Evolutionary conservation across 1,140 invertebrate genomes (phyloP).

Genomic region (Popillia japonica): DNA sequence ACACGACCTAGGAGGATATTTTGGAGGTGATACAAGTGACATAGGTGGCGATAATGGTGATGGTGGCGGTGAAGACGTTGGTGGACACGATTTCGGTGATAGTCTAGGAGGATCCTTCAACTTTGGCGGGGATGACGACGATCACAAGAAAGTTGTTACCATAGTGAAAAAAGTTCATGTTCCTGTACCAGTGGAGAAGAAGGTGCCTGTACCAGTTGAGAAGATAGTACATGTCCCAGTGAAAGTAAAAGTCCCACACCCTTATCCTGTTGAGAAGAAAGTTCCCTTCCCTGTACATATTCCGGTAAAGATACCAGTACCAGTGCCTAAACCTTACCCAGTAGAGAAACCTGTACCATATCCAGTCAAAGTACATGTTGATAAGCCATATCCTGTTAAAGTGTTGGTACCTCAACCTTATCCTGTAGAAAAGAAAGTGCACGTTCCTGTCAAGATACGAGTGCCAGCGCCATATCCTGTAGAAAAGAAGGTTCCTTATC

Average conservation of each 20-base stretch:
- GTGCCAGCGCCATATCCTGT: conserved; percentile 72
- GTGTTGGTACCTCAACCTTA: conserved; percentile 73
- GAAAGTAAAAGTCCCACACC: conserved; percentile 65
- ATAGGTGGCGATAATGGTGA: conserved; percentile 50
- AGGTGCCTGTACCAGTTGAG: conserved; percentile 60
- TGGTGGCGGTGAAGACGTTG: conserved; percentile 59
- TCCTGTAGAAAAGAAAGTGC: conserved; percentile 72
- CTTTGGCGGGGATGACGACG: conserved; percentile 56
- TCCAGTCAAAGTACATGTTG: conserved; percentile 75
- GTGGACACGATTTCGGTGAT: conserved; percentile 42
- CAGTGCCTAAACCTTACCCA: conserved; percentile 73
- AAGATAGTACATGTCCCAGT: conserved; percentile 72
- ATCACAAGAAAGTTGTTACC: conserved; percentile 76
- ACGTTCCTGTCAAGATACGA: conserved; percentile 69
- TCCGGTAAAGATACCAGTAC: conserved; percentile 67
- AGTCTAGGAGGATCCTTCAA: conserved; percentile 40
- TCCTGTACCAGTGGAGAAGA: conserved; percentile 57
- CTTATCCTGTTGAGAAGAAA: conserved; percentile 77
- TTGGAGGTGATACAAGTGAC: conserved; percentile 57
- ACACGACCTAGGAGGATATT: conserved; percentile 56
- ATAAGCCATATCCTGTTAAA: conserved; percentile 71
- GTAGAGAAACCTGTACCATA: conserved; percentile 77
- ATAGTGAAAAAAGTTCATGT: conserved; percentile 73
- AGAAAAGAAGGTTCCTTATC: conserved; percentile 70
- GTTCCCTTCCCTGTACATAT: conserved; percentile 74